Percentiles rank a stretch among this genome's conserved stretches.
phyloP scores from a whole-genome alignment of 2,888 invertebrate species.

The Bembecia ichneumoniformis region DNA sequence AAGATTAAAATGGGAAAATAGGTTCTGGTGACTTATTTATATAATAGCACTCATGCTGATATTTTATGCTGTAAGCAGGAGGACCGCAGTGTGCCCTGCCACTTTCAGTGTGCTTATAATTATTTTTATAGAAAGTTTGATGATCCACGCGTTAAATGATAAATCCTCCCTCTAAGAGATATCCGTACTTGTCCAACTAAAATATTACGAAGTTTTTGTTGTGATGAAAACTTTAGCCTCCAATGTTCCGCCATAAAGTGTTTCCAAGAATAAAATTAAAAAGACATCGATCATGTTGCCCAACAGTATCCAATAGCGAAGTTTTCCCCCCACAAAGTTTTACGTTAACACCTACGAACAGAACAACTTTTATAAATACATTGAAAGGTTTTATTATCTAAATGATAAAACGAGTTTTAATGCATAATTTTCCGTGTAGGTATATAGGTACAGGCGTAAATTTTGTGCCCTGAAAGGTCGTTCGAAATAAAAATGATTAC shows the following conservation, averaged over 20 bases:
- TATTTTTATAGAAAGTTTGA: no score
- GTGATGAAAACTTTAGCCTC: not conserved
- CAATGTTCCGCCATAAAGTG: not conserved
- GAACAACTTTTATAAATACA: not conserved
- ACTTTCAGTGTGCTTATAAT: no score
- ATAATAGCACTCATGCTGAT: no score
- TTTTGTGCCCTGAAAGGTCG: no score
- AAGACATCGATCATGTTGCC: not conserved
- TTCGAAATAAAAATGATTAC: no score
- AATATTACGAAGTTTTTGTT: not conserved
- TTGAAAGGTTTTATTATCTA: not conserved
- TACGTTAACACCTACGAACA: not conserved
- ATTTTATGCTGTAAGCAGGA: no score
- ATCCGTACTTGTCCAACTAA: not conserved
- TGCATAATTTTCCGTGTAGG: no score
- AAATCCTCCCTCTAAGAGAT: not conserved
- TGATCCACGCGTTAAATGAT: not conserved
- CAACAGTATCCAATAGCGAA: not conserved
- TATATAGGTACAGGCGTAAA: no score
- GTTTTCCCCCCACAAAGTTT: not conserved
- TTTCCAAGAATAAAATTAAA: not conserved
- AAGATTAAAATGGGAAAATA: no score
- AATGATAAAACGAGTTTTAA: no score
- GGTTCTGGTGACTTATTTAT: no score
- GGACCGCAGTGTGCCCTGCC: no score